Evolutionary conservation across 64 coral and sea anemone genomes (phyloP), one percentile per base, ranked within the genome.

Genomic region (Exaiptasia diaphana): DNA sequence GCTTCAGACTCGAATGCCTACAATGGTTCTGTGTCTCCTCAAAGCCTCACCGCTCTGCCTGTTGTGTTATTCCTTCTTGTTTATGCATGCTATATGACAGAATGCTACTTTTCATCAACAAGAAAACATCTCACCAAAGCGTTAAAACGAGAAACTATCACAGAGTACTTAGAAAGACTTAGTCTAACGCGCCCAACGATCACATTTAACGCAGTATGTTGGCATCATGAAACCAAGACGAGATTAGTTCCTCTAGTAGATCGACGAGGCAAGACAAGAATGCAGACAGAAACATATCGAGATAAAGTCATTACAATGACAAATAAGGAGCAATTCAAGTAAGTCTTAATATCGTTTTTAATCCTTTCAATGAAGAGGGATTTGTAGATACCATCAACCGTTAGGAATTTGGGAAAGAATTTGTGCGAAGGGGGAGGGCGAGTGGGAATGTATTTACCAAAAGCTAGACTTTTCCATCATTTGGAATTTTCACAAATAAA

Each of bases 21-120:
- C 64, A 72, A 89, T 28, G 77, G 68, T 27, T 29, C 81, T 24
- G 68, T 85, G 41, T 74, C 86, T 18, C 86, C 86, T 14, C 86
- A 74, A 42, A 74, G 81, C 45, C 29, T 81, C 3, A 28, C 61
- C 26, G 77, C 53, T 40, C 60, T 89, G 12, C 86, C 86, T 44
- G 67, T 80, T 60, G 77, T 89, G 13, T 31, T 79, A 8, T 89
- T 89, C 53, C 64, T 89, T 25, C 76, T 89, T 20, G 23, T 89
- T 14, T 89, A 89, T 26, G 33, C 69, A 20, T 72, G 78, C 23
- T 89, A 89, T 44, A 65, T 89, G 39, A 61, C 65, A 5, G 86
- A 89, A 70, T 89, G 77, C 45, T 89, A 89, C 69, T 80, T 46
- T 62, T 64, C 86, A 11, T 34, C 86, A 8, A 81, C 76, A 3